These are phyloP conservation scores for Drosophila kanekoi DNA, from an alignment of 2,888 invertebrate genomes.

Conservation along the genomic window DNA sequence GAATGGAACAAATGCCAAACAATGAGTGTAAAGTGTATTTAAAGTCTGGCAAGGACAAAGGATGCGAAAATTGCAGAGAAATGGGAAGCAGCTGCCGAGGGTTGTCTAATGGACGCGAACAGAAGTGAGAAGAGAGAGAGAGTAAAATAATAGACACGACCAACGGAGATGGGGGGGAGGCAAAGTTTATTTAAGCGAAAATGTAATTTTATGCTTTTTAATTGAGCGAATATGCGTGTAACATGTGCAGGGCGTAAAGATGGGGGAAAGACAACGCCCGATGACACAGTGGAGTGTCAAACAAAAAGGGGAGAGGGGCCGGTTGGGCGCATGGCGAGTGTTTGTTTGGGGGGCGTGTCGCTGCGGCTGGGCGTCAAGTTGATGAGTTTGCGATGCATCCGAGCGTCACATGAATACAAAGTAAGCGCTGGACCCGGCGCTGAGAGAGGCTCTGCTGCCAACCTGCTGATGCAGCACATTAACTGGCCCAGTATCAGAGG, in stretches of 20 bases:
- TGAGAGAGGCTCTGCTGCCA: slow-evolving; percentile 18
- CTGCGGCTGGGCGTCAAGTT: slow-evolving; percentile 31
- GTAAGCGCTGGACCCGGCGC: slow-evolving; percentile 21
- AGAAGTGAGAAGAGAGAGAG: slow-evolving; percentile 7
- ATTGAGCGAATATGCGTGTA: slow-evolving; percentile 79
- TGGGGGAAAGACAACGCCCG: neutral
- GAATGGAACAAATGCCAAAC: slow-evolving; percentile 15
- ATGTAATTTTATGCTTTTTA: slow-evolving; percentile 81
- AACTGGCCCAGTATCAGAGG: slow-evolving; percentile 26
- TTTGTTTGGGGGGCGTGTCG: slow-evolving; percentile 7
- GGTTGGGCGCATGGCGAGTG: slow-evolving; percentile 1
- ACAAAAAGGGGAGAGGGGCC: slow-evolving; percentile 5
- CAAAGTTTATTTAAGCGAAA: slow-evolving; percentile 76
- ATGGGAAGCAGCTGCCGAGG: slow-evolving; percentile 1
- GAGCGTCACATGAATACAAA: slow-evolving; percentile 72
- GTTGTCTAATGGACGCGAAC: slow-evolving; percentile 24
- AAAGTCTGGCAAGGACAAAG: slow-evolving; percentile 20
- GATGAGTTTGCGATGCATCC: slow-evolving; percentile 79
- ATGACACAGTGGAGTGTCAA: neutral
- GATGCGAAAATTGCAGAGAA: neutral
- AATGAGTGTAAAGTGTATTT: slow-evolving; percentile 23
- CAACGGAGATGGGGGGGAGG: neutral
- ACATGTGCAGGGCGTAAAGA: slow-evolving; percentile 53
- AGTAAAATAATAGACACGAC: slow-evolving; percentile 1
- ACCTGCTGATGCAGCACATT: slow-evolving; percentile 54